Base-by-base conservation (phyloP, 2,113 vertebrate genomes). In the Progne subis region DNA sequence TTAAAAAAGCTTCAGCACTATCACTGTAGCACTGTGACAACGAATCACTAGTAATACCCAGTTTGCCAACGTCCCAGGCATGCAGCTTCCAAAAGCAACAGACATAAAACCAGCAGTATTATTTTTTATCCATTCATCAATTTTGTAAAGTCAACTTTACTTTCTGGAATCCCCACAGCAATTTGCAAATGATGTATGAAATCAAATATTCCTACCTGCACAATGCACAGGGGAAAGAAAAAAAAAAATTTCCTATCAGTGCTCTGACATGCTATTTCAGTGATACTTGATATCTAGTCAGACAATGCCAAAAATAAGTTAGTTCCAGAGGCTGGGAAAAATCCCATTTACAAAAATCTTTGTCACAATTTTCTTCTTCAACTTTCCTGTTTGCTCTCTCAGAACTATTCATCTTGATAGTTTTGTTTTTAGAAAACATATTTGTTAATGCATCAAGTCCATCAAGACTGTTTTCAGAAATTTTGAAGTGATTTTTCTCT, bases 141-240 rank as follows among this genome's bases (percentile, higher is more conserved):
- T 68, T 94, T 69, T 76, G 11, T 82, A 32, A 91, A 82, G 25
- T 53, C 37, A 87, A 49, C 67, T 75, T 91, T 25, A 20, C 18
- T 90, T 72, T 76, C 57, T 93, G 47, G 75, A 95, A 85, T 79
- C 67, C 78, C 67, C 78, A 91, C 18, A 67, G 82, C 68, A 92
- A 80, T 82, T 91, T 94, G 43, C 34, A 94, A 94, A 91, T 79
- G n/a, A 63, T 50, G 12, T 59, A 91, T 80, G 91, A 93, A 91
- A 85, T 88, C 37, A 89, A 82, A 94, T 81, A 82, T 95, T 95
- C 59, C 24, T 85, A 85, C 82, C 50, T 83, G 32, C 32, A 47
- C 9, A 28, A 12, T 26, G 19, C 32, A 77, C 18, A 61, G 49
- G 44, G 20, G 9, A 37, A 37, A 37, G 37, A 9, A 37, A 14